Percentiles rank a stretch among this genome's conserved stretches.
Evolutionary conservation across 2,113 vertebrate species (phyloP).

Genomic region (Hydropotes inermis): DNA sequence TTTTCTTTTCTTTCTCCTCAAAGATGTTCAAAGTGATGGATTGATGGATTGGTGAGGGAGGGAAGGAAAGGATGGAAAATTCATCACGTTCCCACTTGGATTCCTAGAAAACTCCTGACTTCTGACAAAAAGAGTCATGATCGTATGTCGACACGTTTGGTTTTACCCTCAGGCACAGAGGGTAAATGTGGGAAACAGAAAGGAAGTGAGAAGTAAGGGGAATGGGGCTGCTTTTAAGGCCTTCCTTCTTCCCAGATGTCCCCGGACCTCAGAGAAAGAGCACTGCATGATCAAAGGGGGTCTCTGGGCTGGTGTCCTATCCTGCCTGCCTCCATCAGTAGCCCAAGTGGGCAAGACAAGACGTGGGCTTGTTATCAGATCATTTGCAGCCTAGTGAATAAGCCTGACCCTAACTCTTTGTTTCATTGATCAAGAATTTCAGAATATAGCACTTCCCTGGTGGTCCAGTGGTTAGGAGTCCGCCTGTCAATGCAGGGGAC

Average conservation of each 20-base stretch:
- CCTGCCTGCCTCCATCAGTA: background rate
- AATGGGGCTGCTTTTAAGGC: background rate
- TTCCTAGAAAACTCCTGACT: background rate
- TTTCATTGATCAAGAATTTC: background rate
- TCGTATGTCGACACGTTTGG: too few species aligned
- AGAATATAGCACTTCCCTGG: background rate
- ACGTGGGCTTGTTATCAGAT: background rate
- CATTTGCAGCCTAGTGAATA: background rate
- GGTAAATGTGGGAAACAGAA: background rate
- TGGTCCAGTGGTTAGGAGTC: background rate
- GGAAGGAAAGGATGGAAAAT: background rate
- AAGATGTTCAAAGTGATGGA: background rate
- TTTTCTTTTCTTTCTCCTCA: background rate
- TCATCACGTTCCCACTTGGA: background rate
- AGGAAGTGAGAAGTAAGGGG: background rate
- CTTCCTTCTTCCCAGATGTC: background rate
- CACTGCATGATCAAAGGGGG: rapidly evolving
- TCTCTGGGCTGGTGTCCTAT: background rate
- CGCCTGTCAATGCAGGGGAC: background rate
- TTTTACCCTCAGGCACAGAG: background rate
- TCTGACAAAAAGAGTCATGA: background rate
- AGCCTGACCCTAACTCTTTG: background rate
- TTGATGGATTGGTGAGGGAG: background rate
- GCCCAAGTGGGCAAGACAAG: background rate
- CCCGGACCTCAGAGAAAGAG: background rate